Percentiles rank a stretch among this genome's conserved stretches.
Conservation (phyloP, 2,113 vertebrate genomes). For the Sciurus niger region DNA sequence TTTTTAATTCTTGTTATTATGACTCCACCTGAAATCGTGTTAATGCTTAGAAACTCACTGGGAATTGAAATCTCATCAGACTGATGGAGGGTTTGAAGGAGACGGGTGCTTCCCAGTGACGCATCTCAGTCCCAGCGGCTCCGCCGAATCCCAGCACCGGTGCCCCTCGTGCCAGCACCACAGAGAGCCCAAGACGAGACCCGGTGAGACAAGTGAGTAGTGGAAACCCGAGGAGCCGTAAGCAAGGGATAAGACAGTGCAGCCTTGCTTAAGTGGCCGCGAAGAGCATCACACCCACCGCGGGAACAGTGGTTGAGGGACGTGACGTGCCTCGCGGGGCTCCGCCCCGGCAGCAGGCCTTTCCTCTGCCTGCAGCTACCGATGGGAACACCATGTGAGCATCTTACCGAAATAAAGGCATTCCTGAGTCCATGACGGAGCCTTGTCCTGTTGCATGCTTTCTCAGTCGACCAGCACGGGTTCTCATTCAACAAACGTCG, state of each 20-base stretch:
- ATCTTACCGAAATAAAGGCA: constrained; percentile 24
- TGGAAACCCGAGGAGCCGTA: too few relatives aligned
- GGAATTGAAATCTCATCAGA: background rate
- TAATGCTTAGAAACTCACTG: background rate
- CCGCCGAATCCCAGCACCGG: accelerated
- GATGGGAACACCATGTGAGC: background rate
- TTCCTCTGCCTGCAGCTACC: background rate
- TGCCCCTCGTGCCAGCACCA: accelerated
- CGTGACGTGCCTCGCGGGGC: background rate
- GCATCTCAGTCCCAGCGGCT: background rate
- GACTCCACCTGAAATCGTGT: background rate
- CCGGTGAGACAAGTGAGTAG: background rate
- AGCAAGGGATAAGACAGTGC: background rate
- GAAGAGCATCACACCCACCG: background rate
- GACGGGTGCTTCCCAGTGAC: accelerated
- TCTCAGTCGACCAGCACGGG: constrained; percentile 87
- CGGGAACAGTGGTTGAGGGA: background rate
- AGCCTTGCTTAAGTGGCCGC: background rate
- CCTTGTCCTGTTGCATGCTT: constrained; percentile 87
- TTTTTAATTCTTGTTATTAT: background rate
- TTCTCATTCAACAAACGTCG: constrained; percentile 93
- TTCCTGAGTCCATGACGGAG: constrained; percentile 47
- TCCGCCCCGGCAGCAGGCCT: background rate
- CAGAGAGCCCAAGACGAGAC: background rate
- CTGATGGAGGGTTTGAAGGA: background rate